phyloP scores from a whole-genome alignment of 1,140 invertebrate genomes.

The Teleopsis dalmanni region DNA sequence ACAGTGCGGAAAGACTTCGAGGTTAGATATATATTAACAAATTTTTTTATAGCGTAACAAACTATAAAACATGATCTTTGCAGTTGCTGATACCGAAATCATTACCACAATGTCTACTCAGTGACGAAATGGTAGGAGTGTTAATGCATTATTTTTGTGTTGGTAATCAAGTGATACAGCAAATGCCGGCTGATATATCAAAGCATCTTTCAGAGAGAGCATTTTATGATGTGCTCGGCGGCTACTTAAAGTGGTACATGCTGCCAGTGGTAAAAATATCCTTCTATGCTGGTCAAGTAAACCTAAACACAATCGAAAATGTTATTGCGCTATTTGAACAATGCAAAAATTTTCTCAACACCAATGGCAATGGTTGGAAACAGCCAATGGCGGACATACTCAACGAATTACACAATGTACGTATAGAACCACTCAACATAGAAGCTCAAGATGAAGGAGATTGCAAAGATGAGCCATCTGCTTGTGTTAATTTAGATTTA shows the following conservation, averaged over 20 bases:
- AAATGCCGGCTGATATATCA: constrained; percentile 16
- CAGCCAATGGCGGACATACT: constrained; percentile 19
- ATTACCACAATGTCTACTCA: constrained; percentile 7
- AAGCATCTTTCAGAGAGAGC: constrained; percentile 21
- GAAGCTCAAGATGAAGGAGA: constrained; percentile 1
- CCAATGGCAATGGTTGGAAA: constrained; percentile 38
- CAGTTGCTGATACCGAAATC: constrained; percentile 15
- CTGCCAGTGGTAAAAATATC: constrained; percentile 34
- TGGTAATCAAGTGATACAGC: constrained; percentile 26
- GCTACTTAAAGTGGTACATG: constrained; percentile 31
- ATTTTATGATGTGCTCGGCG: constrained; percentile 36
- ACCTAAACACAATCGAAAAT: constrained; percentile 22
- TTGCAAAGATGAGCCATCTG: constrained; percentile 7
- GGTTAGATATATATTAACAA: constrained; percentile 10
- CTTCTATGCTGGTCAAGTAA: constrained; percentile 33
- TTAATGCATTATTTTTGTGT: constrained; percentile 34
- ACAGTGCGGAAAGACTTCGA: constrained; percentile 33
- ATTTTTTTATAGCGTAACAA: not conserved
- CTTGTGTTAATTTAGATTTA: constrained; percentile 26
- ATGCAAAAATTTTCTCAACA: constrained; percentile 29
- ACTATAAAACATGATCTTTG: not conserved
- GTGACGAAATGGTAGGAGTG: constrained; percentile 19
- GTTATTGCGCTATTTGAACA: constrained; percentile 24
- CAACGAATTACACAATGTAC: constrained; percentile 7
- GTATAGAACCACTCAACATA: constrained; percentile 18